Base-by-base conservation (phyloP, 1,140 invertebrate genomes). In the Achatina immaculata region DNA sequence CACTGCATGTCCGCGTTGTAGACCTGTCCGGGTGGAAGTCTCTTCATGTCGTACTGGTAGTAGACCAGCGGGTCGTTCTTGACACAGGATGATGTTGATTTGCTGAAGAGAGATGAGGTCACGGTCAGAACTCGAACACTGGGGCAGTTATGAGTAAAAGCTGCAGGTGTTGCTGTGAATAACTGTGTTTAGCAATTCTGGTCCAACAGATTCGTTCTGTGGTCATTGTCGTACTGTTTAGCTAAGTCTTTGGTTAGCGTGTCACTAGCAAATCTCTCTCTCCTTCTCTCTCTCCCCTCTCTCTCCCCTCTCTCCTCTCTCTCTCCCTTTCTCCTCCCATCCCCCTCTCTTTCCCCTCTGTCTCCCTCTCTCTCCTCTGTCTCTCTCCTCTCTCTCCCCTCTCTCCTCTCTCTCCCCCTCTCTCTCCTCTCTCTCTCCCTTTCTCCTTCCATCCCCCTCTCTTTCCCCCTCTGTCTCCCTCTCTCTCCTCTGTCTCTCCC, bases 41-140 rank as follows among this genome's bases (percentile, higher is more conserved):
- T 24, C n/a, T 55, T n/a, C 11, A 85, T 42, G 48, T 85, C 75
- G 48, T 85, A 85, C 11, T 71, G 72, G 78, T 83, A 83, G 74
- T 80, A 81, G 6, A 82, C 71, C 0, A 34, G 28, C 24, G 84
- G 82, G 9, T 75, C 73, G 68, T 85, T 78, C 7, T 71, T 58
- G 21, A 85, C 84, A 78, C 84, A 85, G n/a, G 73, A 43, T 16
- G 73, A 76, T n/a, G 42, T 40, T 21, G 28, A 1, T 21, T 79
- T 79, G 40, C 65, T 79, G 68, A 21, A 3, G 69, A 24, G 69
- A 42, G 16, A 3, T 9, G 62, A 31, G 62, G 28, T 19, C 19
- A 31, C 19, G 28, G 31, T 66, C 62, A 24, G 24, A 24, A 51
- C 48, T 14, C 11, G 24, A 51, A 14, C 11, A 51, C 48, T 14